Evolutionary conservation across 2,113 vertebrate genomes (phyloP).

Genomic region (Bos indicus): DNA sequence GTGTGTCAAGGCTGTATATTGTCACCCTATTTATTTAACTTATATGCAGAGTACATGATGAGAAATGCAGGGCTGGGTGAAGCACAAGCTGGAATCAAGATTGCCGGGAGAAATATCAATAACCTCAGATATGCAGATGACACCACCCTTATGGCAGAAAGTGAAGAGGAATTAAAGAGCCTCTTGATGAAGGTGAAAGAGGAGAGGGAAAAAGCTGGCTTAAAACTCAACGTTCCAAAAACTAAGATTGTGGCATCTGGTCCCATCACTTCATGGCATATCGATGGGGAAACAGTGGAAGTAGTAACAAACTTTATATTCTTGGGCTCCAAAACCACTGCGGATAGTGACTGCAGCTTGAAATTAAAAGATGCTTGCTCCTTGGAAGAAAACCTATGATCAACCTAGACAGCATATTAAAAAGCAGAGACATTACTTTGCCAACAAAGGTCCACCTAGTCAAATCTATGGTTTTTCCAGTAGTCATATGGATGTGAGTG

Average conservation of each 20-base stretch:
- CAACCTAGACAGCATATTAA: not conserved
- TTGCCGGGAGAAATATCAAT: not conserved
- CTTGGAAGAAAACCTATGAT: not conserved
- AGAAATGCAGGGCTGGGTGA: not conserved
- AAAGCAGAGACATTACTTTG: not conserved
- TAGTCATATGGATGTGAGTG: not conserved
- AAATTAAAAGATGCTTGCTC: not conserved
- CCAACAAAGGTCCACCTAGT: not conserved
- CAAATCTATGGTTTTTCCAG: not conserved
- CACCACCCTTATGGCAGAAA: not conserved
- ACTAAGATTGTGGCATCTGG: not conserved
- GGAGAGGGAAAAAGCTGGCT: not conserved
- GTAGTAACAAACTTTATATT: not conserved
- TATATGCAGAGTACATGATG: not conserved
- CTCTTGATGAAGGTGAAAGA: not conserved
- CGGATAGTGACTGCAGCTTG: fast-evolving
- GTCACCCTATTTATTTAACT: not conserved
- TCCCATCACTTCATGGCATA: not conserved
- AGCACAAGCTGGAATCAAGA: not conserved
- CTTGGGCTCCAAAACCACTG: not conserved
- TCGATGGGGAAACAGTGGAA: not conserved
- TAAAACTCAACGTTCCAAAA: not conserved
- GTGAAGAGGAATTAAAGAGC: not conserved
- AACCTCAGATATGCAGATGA: not conserved
- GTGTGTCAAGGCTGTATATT: not conserved